Evolutionary conservation across 2,113 vertebrate species (phyloP), one percentile per base, ranked within the genome.

Genomic region (Spea multiplicata): DNA sequence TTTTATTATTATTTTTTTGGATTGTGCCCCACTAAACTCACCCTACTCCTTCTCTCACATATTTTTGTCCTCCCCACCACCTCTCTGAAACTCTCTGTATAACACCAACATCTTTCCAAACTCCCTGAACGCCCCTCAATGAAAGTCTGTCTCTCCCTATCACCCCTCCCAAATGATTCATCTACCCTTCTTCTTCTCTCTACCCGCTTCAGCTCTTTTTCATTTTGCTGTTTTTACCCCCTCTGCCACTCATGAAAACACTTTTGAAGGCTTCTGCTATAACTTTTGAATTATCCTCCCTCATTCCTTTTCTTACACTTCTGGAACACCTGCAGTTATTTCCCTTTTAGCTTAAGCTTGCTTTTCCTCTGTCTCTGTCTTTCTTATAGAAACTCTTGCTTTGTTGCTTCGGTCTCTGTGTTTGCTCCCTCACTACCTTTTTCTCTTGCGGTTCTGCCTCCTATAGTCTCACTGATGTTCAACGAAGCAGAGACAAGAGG

Each of bases 401-500:
- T 59, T 4, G 6, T 12, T 59, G 55, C 55, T 13, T 59, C 55
- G 6, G 55, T 50, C 17, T 71, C 57, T 71, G 14, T 61, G 16
- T 50, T 17, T 78, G 16, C 14, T 13, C 44, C 55, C 47, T 71
- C 48, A 72, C 52, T 59, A 64, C 8, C 62, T 50, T 30, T 78
- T 6, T 12, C n/a, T 44, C 73, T 62, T 67, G 8, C 59, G 57
- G 44, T 6, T 14, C 64, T 80, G 70, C 71, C 62, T 73, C 14
- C 71, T 68, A 73, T 80, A 61, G 77, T 80, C 62, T 80, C 71
- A 80, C 71, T 67, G 71, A 53, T 80, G 77, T 80, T 80, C 77
- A 80, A 48, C 67, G 70, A 80, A 73, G 77, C 71, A 80, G 77
- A 73, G 53, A 80, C 50, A 73, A 73, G 64, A 80, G 77, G 61